Percentiles rank a stretch among this genome's conserved stretches.
Conservation (phyloP, 2,113 vertebrate genomes). For the Tamias sibiricus region DNA sequence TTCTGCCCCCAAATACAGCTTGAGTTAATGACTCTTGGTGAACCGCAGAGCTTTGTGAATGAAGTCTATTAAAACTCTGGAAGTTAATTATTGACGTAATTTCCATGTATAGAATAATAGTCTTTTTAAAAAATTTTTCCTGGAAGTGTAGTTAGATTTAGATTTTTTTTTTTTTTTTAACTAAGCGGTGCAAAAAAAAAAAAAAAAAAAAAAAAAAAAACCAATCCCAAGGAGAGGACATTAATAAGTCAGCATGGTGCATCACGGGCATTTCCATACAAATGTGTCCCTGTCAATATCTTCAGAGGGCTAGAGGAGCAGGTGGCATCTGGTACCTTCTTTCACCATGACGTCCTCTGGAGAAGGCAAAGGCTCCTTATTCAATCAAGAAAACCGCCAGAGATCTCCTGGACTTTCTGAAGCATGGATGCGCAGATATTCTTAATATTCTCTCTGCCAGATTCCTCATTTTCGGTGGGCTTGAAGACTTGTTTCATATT, state of each 20-base stretch:
- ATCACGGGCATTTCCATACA: neutral
- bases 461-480: constrained; percentile 44
- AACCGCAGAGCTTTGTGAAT: constrained; percentile 54
- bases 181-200: no score
- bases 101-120: neutral
- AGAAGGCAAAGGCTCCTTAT: constrained; percentile 1
- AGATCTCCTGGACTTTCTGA: constrained; percentile 13
- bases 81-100: constrained; percentile 56
- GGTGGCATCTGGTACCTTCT: neutral
- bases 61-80: constrained; percentile 24
- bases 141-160: constrained; percentile 13
- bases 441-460: constrained; percentile 45
- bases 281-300: constrained; percentile 51
- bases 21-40: neutral
- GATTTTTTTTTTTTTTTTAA: neutral
- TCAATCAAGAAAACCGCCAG: neutral
- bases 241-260: constrained; percentile 61
- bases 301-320: constrained; percentile 58
- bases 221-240: neutral
- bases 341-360: neutral
- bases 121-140: neutral
- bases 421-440: neutral
- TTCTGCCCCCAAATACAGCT: neutral
- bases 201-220: no score
- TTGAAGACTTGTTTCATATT: constrained; percentile 37